phyloP scores from a whole-genome alignment of 64 coral and sea anemone genomes.

The Stylophora pistillata region DNA sequence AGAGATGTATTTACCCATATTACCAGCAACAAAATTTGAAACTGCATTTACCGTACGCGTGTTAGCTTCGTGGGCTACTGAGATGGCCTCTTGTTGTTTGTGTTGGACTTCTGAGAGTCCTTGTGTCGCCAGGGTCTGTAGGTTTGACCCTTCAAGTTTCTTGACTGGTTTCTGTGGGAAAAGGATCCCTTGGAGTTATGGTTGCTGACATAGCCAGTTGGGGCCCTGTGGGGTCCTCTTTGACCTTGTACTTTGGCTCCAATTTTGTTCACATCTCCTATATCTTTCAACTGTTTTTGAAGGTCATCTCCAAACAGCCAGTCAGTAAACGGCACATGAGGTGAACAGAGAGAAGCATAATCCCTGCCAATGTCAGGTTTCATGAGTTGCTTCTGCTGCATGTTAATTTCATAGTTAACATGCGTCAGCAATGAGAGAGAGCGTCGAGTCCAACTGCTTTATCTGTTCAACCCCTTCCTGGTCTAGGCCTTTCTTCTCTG shows the following conservation, averaged over 20 bases:
- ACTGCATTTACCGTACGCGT: slow-evolving; percentile 23
- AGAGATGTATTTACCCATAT: neutral
- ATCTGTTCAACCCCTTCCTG: too few species aligned
- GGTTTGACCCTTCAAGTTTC: slow-evolving; percentile 36
- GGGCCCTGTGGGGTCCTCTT: neutral
- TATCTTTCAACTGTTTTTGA: slow-evolving; percentile 54
- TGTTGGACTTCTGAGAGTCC: slow-evolving; percentile 11
- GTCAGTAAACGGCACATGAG: too few species aligned
- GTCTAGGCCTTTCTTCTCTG: too few species aligned
- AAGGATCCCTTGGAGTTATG: neutral
- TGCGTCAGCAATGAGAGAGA: too few species aligned
- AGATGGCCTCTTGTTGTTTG: neutral
- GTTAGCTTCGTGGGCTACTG: neutral
- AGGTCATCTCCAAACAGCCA: slow-evolving; percentile 32
- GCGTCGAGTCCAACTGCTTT: too few species aligned
- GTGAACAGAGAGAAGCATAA: too few species aligned
- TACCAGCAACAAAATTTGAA: slow-evolving; percentile 43
- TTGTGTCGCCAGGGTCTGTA: slow-evolving; percentile 20
- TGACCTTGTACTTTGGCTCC: slow-evolving; percentile 30
- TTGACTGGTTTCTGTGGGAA: slow-evolving; percentile 12
- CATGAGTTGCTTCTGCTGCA: too few species aligned
- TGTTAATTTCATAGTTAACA: too few species aligned
- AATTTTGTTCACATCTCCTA: slow-evolving; percentile 54
- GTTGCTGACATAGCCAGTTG: neutral
- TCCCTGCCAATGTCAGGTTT: too few species aligned